Evolutionary conservation across 1,140 invertebrate genomes (phyloP).

Genomic region (Camponotus vicinus): DNA sequence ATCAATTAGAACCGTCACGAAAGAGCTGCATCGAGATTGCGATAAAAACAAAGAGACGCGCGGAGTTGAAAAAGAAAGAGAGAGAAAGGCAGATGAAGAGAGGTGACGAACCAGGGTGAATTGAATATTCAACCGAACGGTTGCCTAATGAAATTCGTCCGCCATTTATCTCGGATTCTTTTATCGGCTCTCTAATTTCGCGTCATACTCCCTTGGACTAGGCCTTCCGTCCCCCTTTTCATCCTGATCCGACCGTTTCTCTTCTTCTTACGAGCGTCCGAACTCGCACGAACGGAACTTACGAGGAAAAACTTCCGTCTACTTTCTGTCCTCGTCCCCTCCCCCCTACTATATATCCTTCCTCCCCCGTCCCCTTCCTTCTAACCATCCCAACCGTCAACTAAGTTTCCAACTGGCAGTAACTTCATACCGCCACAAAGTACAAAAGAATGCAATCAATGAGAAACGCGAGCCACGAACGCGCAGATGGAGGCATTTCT

Average conservation of each 20-base stretch:
- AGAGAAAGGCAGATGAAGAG: not conserved
- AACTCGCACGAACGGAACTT: slow-evolving; percentile 56
- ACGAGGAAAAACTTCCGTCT: slow-evolving; percentile 65
- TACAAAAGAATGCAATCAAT: slow-evolving; percentile 72
- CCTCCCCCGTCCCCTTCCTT: not conserved
- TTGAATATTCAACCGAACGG: slow-evolving; percentile 58
- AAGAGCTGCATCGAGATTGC: slow-evolving; percentile 24
- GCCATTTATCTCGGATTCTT: slow-evolving; percentile 62
- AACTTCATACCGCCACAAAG: slow-evolving; percentile 64
- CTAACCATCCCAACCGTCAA: not conserved
- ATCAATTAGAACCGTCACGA: slow-evolving; percentile 53
- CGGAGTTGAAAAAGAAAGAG: not conserved
- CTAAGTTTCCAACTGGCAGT: slow-evolving; percentile 65
- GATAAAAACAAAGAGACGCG: slow-evolving; percentile 32
- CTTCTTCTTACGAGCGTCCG: slow-evolving; percentile 1
- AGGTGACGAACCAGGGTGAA: slow-evolving; percentile 4
- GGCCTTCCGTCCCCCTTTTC: not conserved
- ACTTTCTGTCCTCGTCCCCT: slow-evolving; percentile 20
- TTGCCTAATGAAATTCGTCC: slow-evolving; percentile 64
- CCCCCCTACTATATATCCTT: too few species aligned
- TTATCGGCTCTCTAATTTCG: slow-evolving; percentile 67
- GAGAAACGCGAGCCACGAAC: slow-evolving; percentile 61
- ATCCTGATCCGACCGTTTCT: slow-evolving; percentile 9
- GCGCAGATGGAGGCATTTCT: slow-evolving; percentile 54
- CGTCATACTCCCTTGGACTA: slow-evolving; percentile 53